phyloP scores from a whole-genome alignment of 2,888 invertebrate species.

The Serrognathus titanus region DNA sequence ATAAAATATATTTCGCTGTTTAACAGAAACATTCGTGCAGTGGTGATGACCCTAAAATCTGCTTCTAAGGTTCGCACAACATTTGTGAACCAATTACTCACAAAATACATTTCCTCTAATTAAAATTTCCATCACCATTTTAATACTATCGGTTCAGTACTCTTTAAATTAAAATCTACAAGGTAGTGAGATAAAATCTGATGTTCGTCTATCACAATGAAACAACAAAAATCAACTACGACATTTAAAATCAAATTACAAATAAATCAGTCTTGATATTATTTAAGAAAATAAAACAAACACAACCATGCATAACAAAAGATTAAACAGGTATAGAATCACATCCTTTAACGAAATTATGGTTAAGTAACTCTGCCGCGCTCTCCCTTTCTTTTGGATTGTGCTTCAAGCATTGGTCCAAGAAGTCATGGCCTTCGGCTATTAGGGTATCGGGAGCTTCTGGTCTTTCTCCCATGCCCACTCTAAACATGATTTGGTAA shows the following conservation, averaged over 20 bases:
- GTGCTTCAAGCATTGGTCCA: constrained; percentile 74
- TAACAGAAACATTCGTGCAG: too few species aligned
- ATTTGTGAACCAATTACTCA: too few species aligned
- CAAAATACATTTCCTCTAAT: too few species aligned
- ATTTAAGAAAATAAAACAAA: neutral
- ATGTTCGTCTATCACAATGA: neutral
- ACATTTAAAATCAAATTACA: neutral
- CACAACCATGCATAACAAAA: neutral
- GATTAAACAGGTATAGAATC: constrained; percentile 32
- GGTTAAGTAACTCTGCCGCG: constrained; percentile 67
- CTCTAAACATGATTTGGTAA: constrained; percentile 94
- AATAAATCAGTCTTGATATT: neutral
- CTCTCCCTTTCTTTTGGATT: constrained; percentile 72
- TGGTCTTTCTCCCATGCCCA: constrained; percentile 88
- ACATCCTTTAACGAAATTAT: constrained; percentile 70
- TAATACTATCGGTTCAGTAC: too few species aligned
- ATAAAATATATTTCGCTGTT: too few species aligned
- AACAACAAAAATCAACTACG: neutral
- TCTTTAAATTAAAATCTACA: too few species aligned
- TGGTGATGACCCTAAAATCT: too few species aligned
- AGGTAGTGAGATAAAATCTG: too few species aligned
- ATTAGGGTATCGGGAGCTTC: constrained; percentile 71
- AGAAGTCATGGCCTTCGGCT: constrained; percentile 79
- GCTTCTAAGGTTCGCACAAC: too few species aligned
- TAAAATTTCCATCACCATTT: too few species aligned